Conservation (phyloP, 64 coral and sea anemone genomes). For the Actinia equina region DNA sequence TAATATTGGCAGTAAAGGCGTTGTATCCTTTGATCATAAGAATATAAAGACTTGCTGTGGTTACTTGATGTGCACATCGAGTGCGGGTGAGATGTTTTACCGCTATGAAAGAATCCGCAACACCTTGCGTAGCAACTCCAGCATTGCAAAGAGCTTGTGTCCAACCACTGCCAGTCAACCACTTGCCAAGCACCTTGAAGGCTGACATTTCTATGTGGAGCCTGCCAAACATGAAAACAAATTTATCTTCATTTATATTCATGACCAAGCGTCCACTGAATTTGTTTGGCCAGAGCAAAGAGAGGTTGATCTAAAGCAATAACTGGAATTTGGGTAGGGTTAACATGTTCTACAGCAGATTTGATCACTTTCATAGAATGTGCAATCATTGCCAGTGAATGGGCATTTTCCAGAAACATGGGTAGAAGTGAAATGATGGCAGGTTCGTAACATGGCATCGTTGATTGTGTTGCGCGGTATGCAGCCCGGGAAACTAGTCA, state of each 20-base stretch:
- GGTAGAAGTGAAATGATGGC: conserved; percentile 46
- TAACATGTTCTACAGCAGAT: conserved; percentile 11
- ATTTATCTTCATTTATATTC: neutral
- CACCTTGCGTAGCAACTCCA: neutral
- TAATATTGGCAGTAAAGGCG: neutral
- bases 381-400: conserved; percentile 26
- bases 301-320: conserved; percentile 32
- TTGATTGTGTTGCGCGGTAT: conserved; percentile 16
- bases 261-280: neutral
- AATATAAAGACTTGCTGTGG: conserved; percentile 23
- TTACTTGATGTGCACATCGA: conserved; percentile 29
- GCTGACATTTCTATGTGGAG: conserved; percentile 38
- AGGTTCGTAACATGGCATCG: neutral
- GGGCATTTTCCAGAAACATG: conserved; percentile 38
- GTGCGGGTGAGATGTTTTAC: conserved; percentile 18
- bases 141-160: conserved; percentile 14
- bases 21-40: conserved; percentile 27
- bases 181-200: conserved; percentile 37
- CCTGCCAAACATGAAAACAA: conserved; percentile 33
- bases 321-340: conserved; percentile 33
- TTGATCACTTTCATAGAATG: conserved; percentile 21
- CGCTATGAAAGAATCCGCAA: conserved; percentile 19
- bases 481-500: conserved; percentile 64
- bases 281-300: conserved; percentile 44
- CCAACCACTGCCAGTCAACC: conserved; percentile 21